Conservation (phyloP, 1,140 invertebrate species). For the Panagrolaimus sp. region DNA sequence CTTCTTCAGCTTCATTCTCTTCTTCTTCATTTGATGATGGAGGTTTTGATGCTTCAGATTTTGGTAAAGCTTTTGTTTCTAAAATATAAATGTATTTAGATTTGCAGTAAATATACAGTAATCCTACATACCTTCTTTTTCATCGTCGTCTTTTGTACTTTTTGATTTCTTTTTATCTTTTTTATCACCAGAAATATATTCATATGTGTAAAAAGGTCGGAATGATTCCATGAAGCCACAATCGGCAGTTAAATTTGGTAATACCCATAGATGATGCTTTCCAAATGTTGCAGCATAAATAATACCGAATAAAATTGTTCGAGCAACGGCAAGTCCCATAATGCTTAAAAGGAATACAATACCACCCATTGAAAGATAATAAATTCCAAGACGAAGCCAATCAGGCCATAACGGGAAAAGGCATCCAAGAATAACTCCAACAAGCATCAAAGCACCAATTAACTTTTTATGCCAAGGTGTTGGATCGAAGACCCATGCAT, state of each 20-base stretch:
- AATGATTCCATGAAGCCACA: constrained; percentile 97
- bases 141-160: not conserved
- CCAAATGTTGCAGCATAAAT: constrained; percentile 84
- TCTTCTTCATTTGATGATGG: too few relatives aligned
- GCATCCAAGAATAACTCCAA: constrained; percentile 89
- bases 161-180: not conserved
- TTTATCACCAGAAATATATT: not conserved
- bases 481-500: constrained; percentile 98
- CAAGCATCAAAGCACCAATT: constrained; percentile 80
- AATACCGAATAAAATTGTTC: constrained; percentile 81
- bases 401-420: constrained; percentile 95
- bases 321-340: constrained; percentile 78
- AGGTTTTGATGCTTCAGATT: too few relatives aligned
- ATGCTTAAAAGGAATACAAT: constrained; percentile 89
- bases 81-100: too few relatives aligned
- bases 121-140: not conserved
- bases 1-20: not conserved
- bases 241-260: constrained; percentile 96
- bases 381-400: constrained; percentile 84
- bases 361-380: constrained; percentile 87
- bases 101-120: too few relatives aligned
- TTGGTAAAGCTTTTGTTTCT: too few relatives aligned
- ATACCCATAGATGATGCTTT: constrained; percentile 86
- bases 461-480: constrained; percentile 93
- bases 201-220: constrained; percentile 80